Evolutionary conservation across 2,113 vertebrate species (phyloP).

Genomic region (Sinocyclocheilus grahami): DNA sequence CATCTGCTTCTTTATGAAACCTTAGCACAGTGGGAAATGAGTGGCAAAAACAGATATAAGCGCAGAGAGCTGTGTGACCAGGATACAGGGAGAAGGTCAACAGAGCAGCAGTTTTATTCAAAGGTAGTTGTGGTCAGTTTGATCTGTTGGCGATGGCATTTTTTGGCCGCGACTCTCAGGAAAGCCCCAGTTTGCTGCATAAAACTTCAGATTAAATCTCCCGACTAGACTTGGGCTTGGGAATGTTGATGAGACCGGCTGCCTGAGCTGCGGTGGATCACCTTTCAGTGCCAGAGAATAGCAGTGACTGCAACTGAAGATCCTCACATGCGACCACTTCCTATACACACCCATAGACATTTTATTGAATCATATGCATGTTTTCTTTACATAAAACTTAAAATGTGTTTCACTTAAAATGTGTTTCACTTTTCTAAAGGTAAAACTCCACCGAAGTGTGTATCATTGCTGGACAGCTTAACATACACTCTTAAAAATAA

Average conservation of each 20-base stretch:
- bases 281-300: slow-evolving; percentile 34
- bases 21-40: slow-evolving; percentile 46
- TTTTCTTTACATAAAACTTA: neutral
- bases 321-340: slow-evolving; percentile 16
- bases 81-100: neutral
- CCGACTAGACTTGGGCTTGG: slow-evolving; percentile 39
- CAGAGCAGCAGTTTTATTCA: slow-evolving; percentile 10
- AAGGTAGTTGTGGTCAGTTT: slow-evolving; percentile 34
- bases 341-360: neutral
- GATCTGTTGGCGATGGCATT: neutral
- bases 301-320: slow-evolving; percentile 37
- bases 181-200: slow-evolving; percentile 35
- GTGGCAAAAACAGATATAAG: slow-evolving; percentile 18
- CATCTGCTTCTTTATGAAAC: slow-evolving; percentile 32
- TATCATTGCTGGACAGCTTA: neutral
- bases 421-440: neutral
- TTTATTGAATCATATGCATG: neutral
- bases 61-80: neutral
- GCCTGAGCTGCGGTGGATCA: slow-evolving; percentile 39
- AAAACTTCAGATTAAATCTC: slow-evolving; percentile 43
- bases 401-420: neutral
- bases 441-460: neutral
- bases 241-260: slow-evolving; percentile 41
- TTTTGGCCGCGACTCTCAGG: slow-evolving; percentile 40
- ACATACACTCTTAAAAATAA: too few species aligned